Conservation (phyloP, 2,888 invertebrate species). For the Oligia latruncula region DNA sequence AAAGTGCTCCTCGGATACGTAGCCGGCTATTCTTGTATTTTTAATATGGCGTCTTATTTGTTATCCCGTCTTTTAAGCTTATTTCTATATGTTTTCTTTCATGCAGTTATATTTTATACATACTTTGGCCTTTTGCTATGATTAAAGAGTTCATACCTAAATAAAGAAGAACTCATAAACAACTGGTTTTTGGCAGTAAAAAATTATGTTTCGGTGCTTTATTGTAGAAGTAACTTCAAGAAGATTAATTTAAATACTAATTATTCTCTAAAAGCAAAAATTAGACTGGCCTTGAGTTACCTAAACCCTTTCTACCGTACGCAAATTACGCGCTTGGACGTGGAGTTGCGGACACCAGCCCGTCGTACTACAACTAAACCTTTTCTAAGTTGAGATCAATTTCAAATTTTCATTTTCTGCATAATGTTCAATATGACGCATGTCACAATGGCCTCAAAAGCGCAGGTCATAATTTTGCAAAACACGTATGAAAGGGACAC, state of each 20-base stretch:
- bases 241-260: not conserved
- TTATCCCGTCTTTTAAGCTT: slow-evolving; percentile 39
- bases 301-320: not conserved
- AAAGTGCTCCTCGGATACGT: slow-evolving; percentile 61
- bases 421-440: not conserved
- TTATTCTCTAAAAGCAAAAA: not conserved
- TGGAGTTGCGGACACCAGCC: not conserved
- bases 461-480: slow-evolving; percentile 37
- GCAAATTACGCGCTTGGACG: not conserved
- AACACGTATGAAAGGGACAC: slow-evolving; percentile 59
- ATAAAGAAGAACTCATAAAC: not conserved
- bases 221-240: not conserved
- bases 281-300: no score
- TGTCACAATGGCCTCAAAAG: slow-evolving; percentile 20
- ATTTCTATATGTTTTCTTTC: not conserved
- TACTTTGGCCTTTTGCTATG: not conserved
- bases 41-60: slow-evolving; percentile 43
- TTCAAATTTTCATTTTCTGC: not conserved
- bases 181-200: not conserved
- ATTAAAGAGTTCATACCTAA: not conserved
- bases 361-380: not conserved
- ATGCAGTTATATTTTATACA: not conserved
- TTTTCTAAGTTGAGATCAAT: not conserved
- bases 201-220: not conserved
- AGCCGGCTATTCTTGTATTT: slow-evolving; percentile 52